phyloP scores from a whole-genome alignment of 2,113 vertebrate species.

The Istiophorus platypterus region DNA sequence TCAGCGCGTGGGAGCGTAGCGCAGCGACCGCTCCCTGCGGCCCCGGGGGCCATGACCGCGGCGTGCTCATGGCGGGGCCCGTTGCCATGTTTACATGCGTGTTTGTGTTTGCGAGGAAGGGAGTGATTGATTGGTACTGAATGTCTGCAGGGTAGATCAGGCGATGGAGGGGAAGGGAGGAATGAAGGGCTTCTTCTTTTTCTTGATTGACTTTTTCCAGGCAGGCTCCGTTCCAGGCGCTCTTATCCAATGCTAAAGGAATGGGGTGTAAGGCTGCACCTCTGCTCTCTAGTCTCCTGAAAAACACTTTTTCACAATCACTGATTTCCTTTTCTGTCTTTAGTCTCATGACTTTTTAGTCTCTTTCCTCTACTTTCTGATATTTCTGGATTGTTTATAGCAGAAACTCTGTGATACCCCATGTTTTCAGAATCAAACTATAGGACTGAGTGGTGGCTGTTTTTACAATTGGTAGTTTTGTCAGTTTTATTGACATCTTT shows the following conservation, averaged over 20 bases:
- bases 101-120: constrained; percentile 63
- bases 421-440: neutral
- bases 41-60: no score
- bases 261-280: constrained; percentile 30
- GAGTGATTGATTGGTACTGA: constrained; percentile 66
- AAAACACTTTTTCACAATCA: neutral
- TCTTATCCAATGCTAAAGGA: constrained; percentile 39
- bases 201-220: constrained; percentile 49
- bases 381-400: neutral
- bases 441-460: neutral
- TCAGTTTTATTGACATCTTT: no score
- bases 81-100: constrained; percentile 75
- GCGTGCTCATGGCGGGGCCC: no score
- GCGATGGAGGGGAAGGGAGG: constrained; percentile 8
- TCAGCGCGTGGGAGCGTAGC: neutral
- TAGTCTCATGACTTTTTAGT: neutral
- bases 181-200: constrained; percentile 51
- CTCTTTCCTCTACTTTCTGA: neutral
- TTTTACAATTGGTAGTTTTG: neutral
- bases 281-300: constrained; percentile 18
- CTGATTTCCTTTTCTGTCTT: neutral
- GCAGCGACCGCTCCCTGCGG: constrained; percentile 30
- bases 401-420: neutral
- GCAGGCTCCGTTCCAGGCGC: constrained; percentile 30
- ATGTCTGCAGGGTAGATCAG: constrained; percentile 64